Evolutionary conservation across 1,140 invertebrate species (phyloP).

Genomic region (Cyclina sinensis): DNA sequence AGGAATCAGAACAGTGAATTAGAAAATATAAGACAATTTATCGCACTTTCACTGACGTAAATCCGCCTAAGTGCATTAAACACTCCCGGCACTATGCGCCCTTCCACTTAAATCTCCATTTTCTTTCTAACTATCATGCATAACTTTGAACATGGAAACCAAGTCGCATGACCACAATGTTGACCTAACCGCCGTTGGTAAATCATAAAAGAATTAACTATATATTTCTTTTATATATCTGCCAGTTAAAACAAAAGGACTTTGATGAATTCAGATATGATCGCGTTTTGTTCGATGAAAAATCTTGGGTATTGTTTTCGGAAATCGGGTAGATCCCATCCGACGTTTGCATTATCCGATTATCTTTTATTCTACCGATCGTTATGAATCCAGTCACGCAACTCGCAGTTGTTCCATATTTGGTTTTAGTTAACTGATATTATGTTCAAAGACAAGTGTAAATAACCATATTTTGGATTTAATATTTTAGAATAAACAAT

Average conservation of each 20-base stretch:
- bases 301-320: background rate
- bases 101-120: background rate
- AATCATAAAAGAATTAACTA: background rate
- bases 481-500: background rate
- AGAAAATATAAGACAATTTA: too few species aligned
- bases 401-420: background rate
- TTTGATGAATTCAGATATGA: background rate
- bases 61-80: background rate
- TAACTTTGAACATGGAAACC: background rate
- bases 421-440: background rate
- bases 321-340: conserved; percentile 28
- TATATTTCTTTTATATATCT: conserved; percentile 4
- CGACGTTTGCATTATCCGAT: conserved; percentile 1
- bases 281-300: background rate
- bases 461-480: background rate
- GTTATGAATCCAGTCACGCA: conserved; percentile 23
- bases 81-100: background rate
- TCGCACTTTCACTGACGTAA: background rate
- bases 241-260: conserved; percentile 35
- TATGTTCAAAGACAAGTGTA: background rate
- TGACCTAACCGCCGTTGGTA: conserved; percentile 4
- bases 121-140: background rate
- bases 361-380: background rate
- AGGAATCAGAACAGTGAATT: too few species aligned
- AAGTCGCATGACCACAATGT: conserved; percentile 35